These are phyloP conservation scores for Protomyctophum bolini DNA, from an alignment of 2,113 vertebrate species.

Conservation along the genomic window DNA sequence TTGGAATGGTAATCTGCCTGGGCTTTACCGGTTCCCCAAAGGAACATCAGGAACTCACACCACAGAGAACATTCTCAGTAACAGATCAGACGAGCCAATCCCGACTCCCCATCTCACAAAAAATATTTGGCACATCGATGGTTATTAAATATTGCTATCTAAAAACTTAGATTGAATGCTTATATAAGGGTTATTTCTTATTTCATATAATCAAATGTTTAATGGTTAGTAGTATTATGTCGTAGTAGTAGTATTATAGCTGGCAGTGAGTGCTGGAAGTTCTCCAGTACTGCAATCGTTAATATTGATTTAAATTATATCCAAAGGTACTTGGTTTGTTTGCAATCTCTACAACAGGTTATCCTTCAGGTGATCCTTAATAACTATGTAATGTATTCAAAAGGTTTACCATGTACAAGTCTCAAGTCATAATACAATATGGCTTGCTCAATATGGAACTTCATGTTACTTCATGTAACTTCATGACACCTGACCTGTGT, in stretches of 20 bases:
- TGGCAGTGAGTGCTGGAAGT: slow-evolving; percentile 1
- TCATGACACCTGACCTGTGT: slow-evolving; percentile 11
- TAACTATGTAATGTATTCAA: slow-evolving; percentile 7
- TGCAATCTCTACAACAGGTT: too few relatives aligned
- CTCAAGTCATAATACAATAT: neutral
- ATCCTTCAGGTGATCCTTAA: neutral
- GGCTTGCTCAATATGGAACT: slow-evolving; percentile 17
- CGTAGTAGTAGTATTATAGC: slow-evolving; percentile 4
- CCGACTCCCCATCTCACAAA: slow-evolving; percentile 1
- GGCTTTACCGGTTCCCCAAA: slow-evolving; percentile 11
- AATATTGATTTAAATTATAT: too few relatives aligned
- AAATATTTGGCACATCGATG: slow-evolving; percentile 12
- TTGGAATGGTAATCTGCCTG: slow-evolving; percentile 17
- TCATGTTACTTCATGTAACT: slow-evolving; percentile 25
- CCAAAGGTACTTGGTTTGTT: too few relatives aligned
- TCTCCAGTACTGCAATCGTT: neutral
- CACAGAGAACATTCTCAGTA: neutral
- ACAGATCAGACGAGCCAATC: neutral
- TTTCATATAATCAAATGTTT: slow-evolving; percentile 7
- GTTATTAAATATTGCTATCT: slow-evolving; percentile 1
- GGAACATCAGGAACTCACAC: slow-evolving; percentile 4
- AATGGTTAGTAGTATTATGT: slow-evolving; percentile 1
- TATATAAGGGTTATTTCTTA: neutral
- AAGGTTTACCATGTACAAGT: neutral
- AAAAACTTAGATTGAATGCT: neutral